Evolutionary conservation across 1,140 invertebrate species (phyloP).

Genomic region (Drosophila saltans): DNA sequence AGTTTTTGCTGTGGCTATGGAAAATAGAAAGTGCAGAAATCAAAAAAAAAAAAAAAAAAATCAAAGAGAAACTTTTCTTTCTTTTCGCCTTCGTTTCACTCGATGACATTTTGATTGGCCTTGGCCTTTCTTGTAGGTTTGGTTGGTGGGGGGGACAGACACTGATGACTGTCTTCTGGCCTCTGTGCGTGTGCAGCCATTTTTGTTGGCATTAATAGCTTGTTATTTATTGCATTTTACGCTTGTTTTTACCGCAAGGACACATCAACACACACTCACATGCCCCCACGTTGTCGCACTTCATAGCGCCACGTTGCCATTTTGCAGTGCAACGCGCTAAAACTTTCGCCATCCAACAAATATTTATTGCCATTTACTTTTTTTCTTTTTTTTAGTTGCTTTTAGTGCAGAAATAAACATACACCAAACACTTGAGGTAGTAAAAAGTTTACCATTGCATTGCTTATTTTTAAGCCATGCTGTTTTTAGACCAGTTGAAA

Average conservation of each 20-base stretch:
- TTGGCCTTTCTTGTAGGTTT: constrained; percentile 60
- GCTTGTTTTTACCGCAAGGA: constrained; percentile 61
- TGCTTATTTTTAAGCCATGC: constrained; percentile 40
- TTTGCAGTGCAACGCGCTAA: constrained; percentile 26
- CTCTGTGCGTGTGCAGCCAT: constrained; percentile 61
- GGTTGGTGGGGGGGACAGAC: neutral
- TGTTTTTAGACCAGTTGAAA: constrained; percentile 28
- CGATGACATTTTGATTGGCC: constrained; percentile 70
- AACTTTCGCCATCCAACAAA: constrained; percentile 45
- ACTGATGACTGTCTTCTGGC: constrained; percentile 8
- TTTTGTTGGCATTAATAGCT: constrained; percentile 68
- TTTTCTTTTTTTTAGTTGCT: neutral
- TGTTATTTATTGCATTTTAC: constrained; percentile 72
- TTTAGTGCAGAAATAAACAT: constrained; percentile 18
- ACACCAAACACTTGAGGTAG: constrained; percentile 6
- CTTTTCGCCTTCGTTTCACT: neutral
- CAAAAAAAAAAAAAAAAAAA: constrained; percentile 53
- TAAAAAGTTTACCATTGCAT: constrained; percentile 34
- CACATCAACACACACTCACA: constrained; percentile 52
- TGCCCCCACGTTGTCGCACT: constrained; percentile 42
- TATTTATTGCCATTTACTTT: constrained; percentile 59
- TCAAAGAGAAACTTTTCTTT: constrained; percentile 47
- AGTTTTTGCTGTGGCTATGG: constrained; percentile 33
- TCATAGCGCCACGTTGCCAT: constrained; percentile 28
- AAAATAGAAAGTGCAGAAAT: constrained; percentile 41